These are phyloP conservation scores for Silurus meridionalis DNA, from an alignment of 2,113 vertebrate genomes.

Conservation along the genomic window DNA sequence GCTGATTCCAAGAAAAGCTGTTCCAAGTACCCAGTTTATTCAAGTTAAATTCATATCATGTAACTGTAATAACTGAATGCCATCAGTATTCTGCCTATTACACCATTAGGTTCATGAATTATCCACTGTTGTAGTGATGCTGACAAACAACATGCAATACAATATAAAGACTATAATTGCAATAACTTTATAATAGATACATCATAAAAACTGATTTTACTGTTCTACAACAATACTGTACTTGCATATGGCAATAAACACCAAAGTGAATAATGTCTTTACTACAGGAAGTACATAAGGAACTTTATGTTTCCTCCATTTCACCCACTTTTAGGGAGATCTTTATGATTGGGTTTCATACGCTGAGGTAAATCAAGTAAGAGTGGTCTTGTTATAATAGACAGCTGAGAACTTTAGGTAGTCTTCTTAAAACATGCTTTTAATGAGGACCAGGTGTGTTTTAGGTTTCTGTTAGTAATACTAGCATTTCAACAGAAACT, in stretches of 20 bases:
- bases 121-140: background rate
- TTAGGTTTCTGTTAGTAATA: conserved; percentile 52
- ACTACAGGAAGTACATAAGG: background rate
- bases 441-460: conserved; percentile 49
- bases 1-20: conserved; percentile 55
- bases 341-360: conserved; percentile 50
- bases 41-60: background rate
- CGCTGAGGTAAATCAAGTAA: conserved; percentile 43
- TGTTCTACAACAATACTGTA: background rate
- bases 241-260: background rate
- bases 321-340: conserved; percentile 36
- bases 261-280: background rate
- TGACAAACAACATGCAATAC: background rate
- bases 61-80: background rate
- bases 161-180: background rate
- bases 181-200: background rate
- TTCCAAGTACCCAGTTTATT: background rate
- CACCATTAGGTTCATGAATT: background rate
- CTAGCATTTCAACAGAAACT: conserved; percentile 47
- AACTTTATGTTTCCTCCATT: conserved; percentile 36
- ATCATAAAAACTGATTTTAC: background rate
- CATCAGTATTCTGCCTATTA: background rate
- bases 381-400: conserved; percentile 43
- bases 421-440: conserved; percentile 50
- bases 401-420: conserved; percentile 42